Evolutionary conservation across 2,113 vertebrate genomes (phyloP).

Genomic region (Chaetodon trifascialis): DNA sequence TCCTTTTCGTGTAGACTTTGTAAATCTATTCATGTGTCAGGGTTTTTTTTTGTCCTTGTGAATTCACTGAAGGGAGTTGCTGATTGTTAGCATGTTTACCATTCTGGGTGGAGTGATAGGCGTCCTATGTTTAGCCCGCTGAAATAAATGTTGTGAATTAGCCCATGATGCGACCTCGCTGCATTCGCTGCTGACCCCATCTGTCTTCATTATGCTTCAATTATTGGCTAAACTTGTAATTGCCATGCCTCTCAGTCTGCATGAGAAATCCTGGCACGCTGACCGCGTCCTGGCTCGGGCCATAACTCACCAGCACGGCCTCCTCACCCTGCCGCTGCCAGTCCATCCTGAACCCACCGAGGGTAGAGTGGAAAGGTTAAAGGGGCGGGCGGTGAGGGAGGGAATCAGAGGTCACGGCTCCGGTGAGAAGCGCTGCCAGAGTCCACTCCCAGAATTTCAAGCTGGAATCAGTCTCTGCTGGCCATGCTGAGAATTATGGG

Average conservation of each 20-base stretch:
- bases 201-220: conserved; percentile 74
- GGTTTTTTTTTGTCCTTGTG: neutral
- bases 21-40: neutral
- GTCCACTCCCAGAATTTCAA: conserved; percentile 73
- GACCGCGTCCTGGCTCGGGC: conserved; percentile 34
- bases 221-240: conserved; percentile 72
- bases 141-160: conserved; percentile 65
- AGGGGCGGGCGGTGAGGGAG: conserved; percentile 45
- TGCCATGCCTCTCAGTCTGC: conserved; percentile 62
- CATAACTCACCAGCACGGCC: conserved; percentile 62
- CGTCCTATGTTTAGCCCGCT: conserved; percentile 11
- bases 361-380: conserved; percentile 72
- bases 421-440: conserved; percentile 60
- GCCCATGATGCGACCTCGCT: conserved; percentile 54
- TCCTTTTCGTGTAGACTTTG: neutral
- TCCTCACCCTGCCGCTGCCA: conserved; percentile 31
- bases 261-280: conserved; percentile 69
- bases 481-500: conserved; percentile 80
- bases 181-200: conserved; percentile 68
- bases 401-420: conserved; percentile 62
- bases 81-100: conserved; percentile 16
- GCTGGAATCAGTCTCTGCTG: conserved; percentile 72
- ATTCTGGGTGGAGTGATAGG: neutral
- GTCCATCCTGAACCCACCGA: conserved; percentile 33
- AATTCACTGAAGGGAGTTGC: neutral